A percentile compares a stretch with the other conserved stretches of the same genome.
Evolutionary conservation across 2,113 vertebrate species (phyloP).

Genomic region (Sitta europaea): DNA sequence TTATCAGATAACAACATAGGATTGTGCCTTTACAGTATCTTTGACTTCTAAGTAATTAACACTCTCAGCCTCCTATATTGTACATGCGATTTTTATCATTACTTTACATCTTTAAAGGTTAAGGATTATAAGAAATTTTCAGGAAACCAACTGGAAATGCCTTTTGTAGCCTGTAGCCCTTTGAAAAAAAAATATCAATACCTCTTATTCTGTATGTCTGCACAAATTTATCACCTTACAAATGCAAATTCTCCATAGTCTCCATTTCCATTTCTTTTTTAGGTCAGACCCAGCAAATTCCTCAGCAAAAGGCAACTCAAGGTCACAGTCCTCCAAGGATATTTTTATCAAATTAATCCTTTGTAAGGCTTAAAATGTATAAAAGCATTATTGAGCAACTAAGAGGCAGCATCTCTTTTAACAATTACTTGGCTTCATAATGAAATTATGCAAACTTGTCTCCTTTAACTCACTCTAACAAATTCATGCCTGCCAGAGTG

Average conservation of each 20-base stretch:
- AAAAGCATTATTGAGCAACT: constrained; percentile 34
- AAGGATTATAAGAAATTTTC: neutral
- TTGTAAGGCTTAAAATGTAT: neutral
- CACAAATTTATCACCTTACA: neutral
- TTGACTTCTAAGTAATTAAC: neutral
- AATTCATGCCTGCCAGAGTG: neutral
- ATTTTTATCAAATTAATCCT: constrained; percentile 32
- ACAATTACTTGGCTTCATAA: constrained; percentile 17
- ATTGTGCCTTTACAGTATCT: neutral
- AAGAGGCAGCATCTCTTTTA: constrained; percentile 21
- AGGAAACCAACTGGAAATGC: neutral
- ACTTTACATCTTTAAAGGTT: neutral
- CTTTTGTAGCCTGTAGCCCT: neutral
- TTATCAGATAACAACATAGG: neutral
- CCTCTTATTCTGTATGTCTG: neutral
- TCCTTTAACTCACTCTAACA: constrained; percentile 29
- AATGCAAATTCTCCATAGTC: neutral
- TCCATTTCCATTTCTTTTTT: neutral
- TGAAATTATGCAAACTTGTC: constrained; percentile 23
- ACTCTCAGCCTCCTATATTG: neutral
- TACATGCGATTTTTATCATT: neutral
- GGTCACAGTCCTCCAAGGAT: neutral
- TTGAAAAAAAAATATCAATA: neutral
- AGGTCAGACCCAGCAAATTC: neutral
- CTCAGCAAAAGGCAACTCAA: neutral